Conservation (phyloP, 2,113 vertebrate species). For the Mus spicilegus region DNA sequence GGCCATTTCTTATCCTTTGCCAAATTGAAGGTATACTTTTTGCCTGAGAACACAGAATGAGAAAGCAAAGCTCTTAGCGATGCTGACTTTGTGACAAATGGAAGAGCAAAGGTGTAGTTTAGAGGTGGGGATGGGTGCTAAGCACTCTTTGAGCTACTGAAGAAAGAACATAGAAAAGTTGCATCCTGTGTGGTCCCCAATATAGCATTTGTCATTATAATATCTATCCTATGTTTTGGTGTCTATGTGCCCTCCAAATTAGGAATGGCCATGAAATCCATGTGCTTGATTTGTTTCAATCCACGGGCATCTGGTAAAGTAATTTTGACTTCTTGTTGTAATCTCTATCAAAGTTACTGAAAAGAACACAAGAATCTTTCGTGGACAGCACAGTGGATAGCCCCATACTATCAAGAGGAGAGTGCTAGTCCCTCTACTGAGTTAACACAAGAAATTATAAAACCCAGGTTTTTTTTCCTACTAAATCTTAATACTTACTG, state of each 20-base stretch:
- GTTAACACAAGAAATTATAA: neutral
- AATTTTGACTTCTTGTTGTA: neutral
- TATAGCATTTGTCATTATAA: neutral
- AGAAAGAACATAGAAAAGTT: neutral
- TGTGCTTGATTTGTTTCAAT: neutral
- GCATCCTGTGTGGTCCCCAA: fast-evolving
- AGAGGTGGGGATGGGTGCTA: neutral
- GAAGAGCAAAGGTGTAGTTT: neutral
- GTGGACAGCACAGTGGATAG: neutral
- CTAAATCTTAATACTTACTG: neutral
- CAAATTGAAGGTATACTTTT: slow-evolving; percentile 1
- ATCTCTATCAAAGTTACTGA: neutral
- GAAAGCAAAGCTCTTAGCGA: slow-evolving; percentile 2
- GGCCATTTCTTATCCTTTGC: neutral
- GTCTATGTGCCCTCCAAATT: neutral
- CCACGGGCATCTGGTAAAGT: neutral
- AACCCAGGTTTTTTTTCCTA: neutral
- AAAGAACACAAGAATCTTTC: neutral
- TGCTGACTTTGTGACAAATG: neutral
- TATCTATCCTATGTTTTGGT: neutral
- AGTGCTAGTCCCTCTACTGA: neutral
- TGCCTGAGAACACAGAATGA: neutral
- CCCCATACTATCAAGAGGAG: neutral
- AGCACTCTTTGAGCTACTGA: neutral
- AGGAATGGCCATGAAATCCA: neutral